Conservation (phyloP, 2,888 invertebrate species). For the Eilema depressum region DNA sequence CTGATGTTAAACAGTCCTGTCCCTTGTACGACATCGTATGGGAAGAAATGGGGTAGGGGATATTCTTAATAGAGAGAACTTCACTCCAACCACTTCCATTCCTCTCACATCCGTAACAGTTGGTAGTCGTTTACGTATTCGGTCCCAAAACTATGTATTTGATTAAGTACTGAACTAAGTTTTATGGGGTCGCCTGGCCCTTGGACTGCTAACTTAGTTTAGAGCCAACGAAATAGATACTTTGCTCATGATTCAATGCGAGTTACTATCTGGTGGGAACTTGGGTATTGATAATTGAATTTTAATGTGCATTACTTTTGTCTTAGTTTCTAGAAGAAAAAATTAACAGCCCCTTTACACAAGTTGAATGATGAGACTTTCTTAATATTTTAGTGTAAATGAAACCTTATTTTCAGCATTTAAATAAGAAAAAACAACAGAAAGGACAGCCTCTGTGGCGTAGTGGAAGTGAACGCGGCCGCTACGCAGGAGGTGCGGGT, state of each 20-base stretch:
- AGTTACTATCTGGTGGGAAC: conserved; percentile 21
- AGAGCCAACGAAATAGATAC: conserved; percentile 51
- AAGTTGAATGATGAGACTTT: too few species aligned
- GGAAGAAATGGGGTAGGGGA: too few species aligned
- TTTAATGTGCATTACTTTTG: conserved; percentile 5
- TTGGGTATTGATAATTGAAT: not conserved
- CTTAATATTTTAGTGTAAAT: too few species aligned
- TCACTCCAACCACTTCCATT: conserved; percentile 25
- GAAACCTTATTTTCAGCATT: too few species aligned
- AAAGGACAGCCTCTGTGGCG: too few species aligned
- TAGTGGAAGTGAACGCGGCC: too few species aligned
- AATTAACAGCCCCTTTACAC: too few species aligned
- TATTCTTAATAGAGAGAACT: not conserved
- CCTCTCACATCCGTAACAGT: conserved; percentile 11
- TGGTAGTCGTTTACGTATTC: conserved; percentile 52
- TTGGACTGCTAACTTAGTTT: conserved; percentile 43
- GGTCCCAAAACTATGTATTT: conserved; percentile 65
- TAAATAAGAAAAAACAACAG: too few species aligned
- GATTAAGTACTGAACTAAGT: conserved; percentile 63
- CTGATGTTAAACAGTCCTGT: too few species aligned
- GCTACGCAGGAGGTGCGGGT: too few species aligned
- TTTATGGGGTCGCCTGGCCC: conserved; percentile 56
- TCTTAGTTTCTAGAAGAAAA: not conserved
- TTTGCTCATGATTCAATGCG: conserved; percentile 42
- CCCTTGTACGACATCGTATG: too few species aligned